Evolutionary conservation across 2,113 vertebrate genomes (phyloP).

Genomic region (Cryptomyrus ogoouensis): DNA sequence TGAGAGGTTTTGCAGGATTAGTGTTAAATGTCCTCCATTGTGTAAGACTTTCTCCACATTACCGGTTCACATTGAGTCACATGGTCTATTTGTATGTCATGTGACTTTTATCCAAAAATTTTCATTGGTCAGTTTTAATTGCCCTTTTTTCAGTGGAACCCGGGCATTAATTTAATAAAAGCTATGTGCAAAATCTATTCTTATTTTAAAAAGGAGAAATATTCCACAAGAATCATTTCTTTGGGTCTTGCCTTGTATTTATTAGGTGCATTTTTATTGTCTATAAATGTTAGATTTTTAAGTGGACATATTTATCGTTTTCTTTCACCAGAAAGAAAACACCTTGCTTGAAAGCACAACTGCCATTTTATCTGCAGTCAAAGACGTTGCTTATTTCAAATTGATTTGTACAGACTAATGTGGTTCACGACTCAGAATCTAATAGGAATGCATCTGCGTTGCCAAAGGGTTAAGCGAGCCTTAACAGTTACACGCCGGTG

Average conservation of each 20-base stretch:
- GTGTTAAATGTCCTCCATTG: neutral
- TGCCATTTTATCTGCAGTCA: conserved; percentile 17
- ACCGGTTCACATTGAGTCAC: neutral
- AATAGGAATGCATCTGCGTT: conserved; percentile 12
- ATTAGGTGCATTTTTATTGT: neutral
- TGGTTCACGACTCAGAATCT: conserved; percentile 19
- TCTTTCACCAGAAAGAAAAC: conserved; percentile 8
- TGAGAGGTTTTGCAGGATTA: neutral
- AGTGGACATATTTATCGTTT: neutral
- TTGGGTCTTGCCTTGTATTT: neutral
- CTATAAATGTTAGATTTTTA: neutral
- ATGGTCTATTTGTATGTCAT: neutral
- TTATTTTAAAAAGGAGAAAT: neutral
- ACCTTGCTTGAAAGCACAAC: neutral
- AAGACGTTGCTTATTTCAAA: conserved; percentile 2
- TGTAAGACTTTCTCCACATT: neutral
- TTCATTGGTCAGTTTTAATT: neutral
- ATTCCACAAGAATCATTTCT: neutral
- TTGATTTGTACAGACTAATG: conserved; percentile 18
- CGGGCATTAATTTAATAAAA: neutral
- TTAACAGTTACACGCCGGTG: neutral
- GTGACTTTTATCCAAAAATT: neutral
- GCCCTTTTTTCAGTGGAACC: neutral
- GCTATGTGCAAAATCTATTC: neutral
- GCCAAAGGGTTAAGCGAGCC: conserved; percentile 13